Base-by-base conservation (phyloP, 2,113 vertebrate genomes). In the Crotalus tigris region DNA sequence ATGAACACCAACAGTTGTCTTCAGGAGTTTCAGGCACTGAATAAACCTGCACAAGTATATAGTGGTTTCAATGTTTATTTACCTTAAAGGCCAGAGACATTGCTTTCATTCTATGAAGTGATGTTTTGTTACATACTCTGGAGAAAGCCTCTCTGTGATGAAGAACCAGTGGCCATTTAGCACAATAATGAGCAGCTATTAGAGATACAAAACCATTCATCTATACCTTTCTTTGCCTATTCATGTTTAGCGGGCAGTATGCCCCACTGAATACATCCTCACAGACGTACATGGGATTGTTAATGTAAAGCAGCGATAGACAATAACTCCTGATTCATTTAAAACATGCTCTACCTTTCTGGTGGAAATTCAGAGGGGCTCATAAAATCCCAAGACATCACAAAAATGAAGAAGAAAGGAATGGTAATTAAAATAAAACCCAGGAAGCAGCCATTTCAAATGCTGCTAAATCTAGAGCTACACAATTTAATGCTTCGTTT, bases 61-160 rank as follows among this genome's bases (percentile, higher is more conserved):
- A 85, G 8, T 0, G 44, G 0, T 49, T 93, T 85, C 86, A 29
- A 51, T 1, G 53, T 59, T 86, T 93, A 49, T 94, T 94, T 94
- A 19, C 1, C 1, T 29, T 86, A n/a, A 17, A 94, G 24, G 64
- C 17, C 3, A 75, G 3, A 29, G 0, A 19, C 59, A 85, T 1
- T 87, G 89, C 1, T 94, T 94, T 93, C 1, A 88, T 95, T 92
- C 94, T 87, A 58, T 90, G 33, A 85, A 10, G 58, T 49, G 24
- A 21, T 0, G 11, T 88, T 93, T 7, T 26, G 3, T 26, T 61
- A 53, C 59, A 51, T 85, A 33, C 44, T 55, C 13, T 75, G n/a
- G 44, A 92, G 91, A 5, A 0, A 93, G 33, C 3, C 33, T 90
- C 1, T 61, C 61, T 53, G 89, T 92, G 57, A 86, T 33, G 93